These are phyloP conservation scores for Pelmatolapia mariae DNA, from an alignment of 2,113 vertebrate genomes.

Conservation along the genomic window DNA sequence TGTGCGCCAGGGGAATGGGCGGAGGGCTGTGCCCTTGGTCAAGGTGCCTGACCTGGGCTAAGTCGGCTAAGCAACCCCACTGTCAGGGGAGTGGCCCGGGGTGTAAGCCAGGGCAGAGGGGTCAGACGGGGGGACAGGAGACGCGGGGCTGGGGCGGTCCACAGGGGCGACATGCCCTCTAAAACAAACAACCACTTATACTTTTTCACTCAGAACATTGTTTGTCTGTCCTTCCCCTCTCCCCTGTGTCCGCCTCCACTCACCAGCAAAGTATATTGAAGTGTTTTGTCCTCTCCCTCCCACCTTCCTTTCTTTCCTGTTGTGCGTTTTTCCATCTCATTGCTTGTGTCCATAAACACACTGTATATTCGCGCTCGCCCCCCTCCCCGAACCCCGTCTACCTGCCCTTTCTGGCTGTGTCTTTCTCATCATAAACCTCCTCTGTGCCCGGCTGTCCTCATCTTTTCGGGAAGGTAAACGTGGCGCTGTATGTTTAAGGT, in stretches of 20 bases:
- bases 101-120: conserved; percentile 57
- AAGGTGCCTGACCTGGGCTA: conserved; percentile 69
- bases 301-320: conserved; percentile 2
- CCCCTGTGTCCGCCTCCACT: conserved; percentile 32
- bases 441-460: conserved; percentile 3
- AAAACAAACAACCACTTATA: conserved; percentile 69
- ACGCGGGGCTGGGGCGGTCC: conserved; percentile 20
- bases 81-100: conserved; percentile 58
- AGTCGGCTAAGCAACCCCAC: conserved; percentile 69
- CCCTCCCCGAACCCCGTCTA: conserved; percentile 2
- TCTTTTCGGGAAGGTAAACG: conserved; percentile 49
- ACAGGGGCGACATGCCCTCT: conserved; percentile 55
- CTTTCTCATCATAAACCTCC: conserved; percentile 42
- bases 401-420: conserved; percentile 30
- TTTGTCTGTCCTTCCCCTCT: conserved; percentile 59
- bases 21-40: conserved; percentile 62
- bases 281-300: conserved; percentile 11
- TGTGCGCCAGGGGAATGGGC: conserved; percentile 33
- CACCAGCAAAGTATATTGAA: conserved; percentile 22
- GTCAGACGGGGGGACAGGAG: conserved; percentile 56
- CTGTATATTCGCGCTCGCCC: background rate
- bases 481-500: conserved; percentile 62
- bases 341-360: conserved; percentile 43
- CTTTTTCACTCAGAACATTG: conserved; percentile 55
- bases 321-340: background rate